phyloP scores from a whole-genome alignment of 2,888 invertebrate genomes.

The Artemia sinica region DNA sequence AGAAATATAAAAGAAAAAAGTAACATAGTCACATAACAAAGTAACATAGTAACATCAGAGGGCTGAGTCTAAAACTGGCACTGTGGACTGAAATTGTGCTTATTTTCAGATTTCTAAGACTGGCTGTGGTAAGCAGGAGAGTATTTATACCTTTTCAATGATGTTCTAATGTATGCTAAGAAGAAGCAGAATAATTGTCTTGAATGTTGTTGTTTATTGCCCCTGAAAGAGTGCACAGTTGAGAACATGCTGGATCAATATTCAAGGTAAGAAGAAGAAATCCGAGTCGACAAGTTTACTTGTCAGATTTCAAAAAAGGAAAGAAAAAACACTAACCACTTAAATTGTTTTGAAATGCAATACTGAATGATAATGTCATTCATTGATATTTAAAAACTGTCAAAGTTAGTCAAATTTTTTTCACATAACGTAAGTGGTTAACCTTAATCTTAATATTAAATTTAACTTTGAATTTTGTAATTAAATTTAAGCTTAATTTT shows the following conservation, averaged over 20 bases:
- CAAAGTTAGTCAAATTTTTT: neutral
- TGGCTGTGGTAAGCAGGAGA: slow-evolving; percentile 7
- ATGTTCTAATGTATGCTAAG: slow-evolving; percentile 2
- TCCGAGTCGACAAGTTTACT: too few relatives aligned
- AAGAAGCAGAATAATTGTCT: neutral
- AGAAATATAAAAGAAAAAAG: too few relatives aligned
- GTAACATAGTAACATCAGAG: too few relatives aligned
- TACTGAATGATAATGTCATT: neutral
- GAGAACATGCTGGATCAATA: neutral
- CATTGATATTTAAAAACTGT: neutral
- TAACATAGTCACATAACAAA: too few relatives aligned
- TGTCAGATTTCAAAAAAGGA: too few relatives aligned
- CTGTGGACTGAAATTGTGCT: too few relatives aligned
- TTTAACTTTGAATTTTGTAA: too few relatives aligned
- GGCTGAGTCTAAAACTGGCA: too few relatives aligned
- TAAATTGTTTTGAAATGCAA: too few relatives aligned
- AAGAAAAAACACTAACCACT: too few relatives aligned
- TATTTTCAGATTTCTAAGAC: neutral
- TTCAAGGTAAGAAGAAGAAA: neutral
- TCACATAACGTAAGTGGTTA: neutral
- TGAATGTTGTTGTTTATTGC: neutral
- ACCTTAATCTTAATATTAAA: too few relatives aligned
- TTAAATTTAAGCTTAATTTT: too few relatives aligned
- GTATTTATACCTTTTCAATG: neutral
- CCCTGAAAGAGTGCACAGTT: neutral